Base-by-base conservation (phyloP, 2,113 vertebrate genomes). In the Alethe castanea region DNA sequence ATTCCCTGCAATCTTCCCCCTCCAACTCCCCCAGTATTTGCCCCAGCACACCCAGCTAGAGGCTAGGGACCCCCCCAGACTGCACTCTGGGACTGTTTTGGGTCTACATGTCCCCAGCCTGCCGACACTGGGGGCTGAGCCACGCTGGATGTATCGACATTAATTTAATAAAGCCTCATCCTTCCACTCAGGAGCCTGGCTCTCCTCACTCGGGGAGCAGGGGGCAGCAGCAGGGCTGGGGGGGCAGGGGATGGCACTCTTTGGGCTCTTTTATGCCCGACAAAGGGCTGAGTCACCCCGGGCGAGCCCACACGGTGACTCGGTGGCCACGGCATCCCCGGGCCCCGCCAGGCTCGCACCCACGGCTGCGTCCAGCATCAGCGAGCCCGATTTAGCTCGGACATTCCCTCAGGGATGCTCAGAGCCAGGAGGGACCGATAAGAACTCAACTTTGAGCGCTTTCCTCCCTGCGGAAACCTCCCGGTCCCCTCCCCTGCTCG, bases 151-250 rank as follows among this genome's bases (percentile, higher is more conserved):
- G 83, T 16, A 28, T 53, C 10, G 4, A 62, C 9, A 1, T 91
- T 90, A 93, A 96, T 88, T 95, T 96, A 96, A 96, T 96, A 96
- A 96, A 96, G 48, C 33, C 50, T 86, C 25, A 0, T 40, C 44
- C 54, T 56, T 85, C 81, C 8, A 14, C 88, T 50, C 42, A 2
- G n/a, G 38, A 11, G 18, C 5, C 17, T 3, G 1, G 11, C 9
- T 85, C 62, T 92, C 24, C n/a, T 96, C 91, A 67, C 60, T 89
- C 38, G 8, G 69, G 44, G 52, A n/a, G 48, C 19, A 33, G 36
- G 66, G 47, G 29, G 31, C 7, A 47, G 38, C 77, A 73, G 60
- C 8, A 36, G 22, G 38, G 48, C 17, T 54, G 42, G 50, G 33
- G 79, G 38, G 10, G 14, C 7, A 61, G 40, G 50, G 36, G 36